A percentile compares a stretch with the other conserved stretches of the same genome.
Conservation (phyloP, 1,140 invertebrate species). For the Panagrolaimus sp. region DNA sequence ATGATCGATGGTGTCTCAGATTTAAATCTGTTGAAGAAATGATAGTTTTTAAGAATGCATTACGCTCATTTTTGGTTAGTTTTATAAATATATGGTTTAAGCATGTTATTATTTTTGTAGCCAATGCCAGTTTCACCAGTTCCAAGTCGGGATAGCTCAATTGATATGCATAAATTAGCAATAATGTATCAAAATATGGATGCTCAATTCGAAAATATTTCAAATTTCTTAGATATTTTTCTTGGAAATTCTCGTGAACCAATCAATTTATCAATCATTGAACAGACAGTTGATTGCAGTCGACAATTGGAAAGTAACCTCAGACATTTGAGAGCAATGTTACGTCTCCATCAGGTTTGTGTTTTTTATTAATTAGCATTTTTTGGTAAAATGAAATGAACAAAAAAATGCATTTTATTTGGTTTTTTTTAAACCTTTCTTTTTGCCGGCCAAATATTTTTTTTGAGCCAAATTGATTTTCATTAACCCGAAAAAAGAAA, state of each 20-base stretch:
- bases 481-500: too few relatives aligned
- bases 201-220: conserved; percentile 11
- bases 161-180: neutral
- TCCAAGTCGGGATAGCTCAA: too few relatives aligned
- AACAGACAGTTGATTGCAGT: conserved; percentile 25
- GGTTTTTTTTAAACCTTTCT: too few relatives aligned
- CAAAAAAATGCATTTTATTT: too few relatives aligned
- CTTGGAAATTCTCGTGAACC: conserved; percentile 8
- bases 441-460: too few relatives aligned
- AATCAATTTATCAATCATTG: conserved; percentile 19
- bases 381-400: too few relatives aligned
- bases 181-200: conserved; percentile 17
- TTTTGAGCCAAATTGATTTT: too few relatives aligned
- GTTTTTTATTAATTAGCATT: too few relatives aligned
- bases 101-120: too few relatives aligned
- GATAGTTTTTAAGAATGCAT: conserved; percentile 30
- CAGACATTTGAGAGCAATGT: conserved; percentile 10
- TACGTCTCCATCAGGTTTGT: conserved; percentile 15
- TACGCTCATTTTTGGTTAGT: conserved; percentile 21
- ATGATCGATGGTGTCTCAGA: conserved; percentile 34
- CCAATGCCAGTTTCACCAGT: neutral
- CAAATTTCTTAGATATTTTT: conserved; percentile 18
- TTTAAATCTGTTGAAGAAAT: conserved; percentile 29
- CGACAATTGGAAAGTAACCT: conserved; percentile 25
- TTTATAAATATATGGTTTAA: neutral